Base-by-base conservation (phyloP, 37 sponge, comb jelly and placozoan genomes). In the Crambe crambe region DNA sequence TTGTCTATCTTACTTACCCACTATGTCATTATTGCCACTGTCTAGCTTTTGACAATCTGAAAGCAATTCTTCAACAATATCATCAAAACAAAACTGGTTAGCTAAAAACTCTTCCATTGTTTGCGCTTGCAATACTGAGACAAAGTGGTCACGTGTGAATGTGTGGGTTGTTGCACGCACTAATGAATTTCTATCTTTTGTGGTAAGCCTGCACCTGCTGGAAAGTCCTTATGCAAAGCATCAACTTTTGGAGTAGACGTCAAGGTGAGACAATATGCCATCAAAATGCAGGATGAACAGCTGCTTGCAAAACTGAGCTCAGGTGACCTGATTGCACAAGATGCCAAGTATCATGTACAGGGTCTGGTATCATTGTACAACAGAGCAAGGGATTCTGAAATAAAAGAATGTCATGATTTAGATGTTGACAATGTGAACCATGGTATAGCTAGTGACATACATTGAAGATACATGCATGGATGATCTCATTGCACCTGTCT, bases 281-380 rank as follows among this genome's bases (percentile, higher is more conserved):
- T 68, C 20, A 43, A 56, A 68, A 32, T 65, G 51, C 41, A 81
- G 25, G 74, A 67, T 15, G 17, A 67, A 32, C 17, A 3, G 5
- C 68, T 67, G 27, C 37, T 67, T 32, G 68, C 68, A 4, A 67
- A 36, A 67, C 27, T 67, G 37, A 67, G 68, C 32, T 20, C 37
- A 9, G 68, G 82, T 18, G 74, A 81, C 58, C 40, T 39, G 41
- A 72, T 81, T 72, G 82, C 82, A 25, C 64, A 70, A 30, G 82
- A 81, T 32, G 65, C 82, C 6, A 43, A 67, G 68, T 72, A 81
- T 54, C 74, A 81, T 68, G 21, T 1, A n/a, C n/a, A n/a, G n/a
- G n/a, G n/a, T n/a, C n/a, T n/a, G n/a, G n/a, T n/a, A n/a, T n/a
- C n/a, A n/a, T 44, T 79, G 70, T 79, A 79, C 22, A 79, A 79